These are phyloP conservation scores for Euura saliciscinereae DNA, from an alignment of 1,140 invertebrate genomes.

Conservation along the genomic window DNA sequence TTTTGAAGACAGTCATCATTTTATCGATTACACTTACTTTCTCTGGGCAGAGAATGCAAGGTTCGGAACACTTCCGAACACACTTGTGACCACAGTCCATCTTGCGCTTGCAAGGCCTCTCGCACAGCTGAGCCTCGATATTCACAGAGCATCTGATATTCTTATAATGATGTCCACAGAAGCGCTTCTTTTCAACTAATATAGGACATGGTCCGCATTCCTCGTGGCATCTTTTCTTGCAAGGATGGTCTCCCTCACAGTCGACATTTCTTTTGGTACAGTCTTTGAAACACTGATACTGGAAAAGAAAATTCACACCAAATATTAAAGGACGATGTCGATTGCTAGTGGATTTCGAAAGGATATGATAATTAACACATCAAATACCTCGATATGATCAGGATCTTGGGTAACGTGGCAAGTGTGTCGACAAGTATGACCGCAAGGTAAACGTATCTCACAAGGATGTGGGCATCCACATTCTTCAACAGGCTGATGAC, in stretches of 20 bases:
- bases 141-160: slow-evolving; percentile 49
- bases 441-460: slow-evolving; percentile 56
- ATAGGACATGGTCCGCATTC: slow-evolving; percentile 60
- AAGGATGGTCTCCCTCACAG: slow-evolving; percentile 57
- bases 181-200: slow-evolving; percentile 52
- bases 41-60: slow-evolving; percentile 53
- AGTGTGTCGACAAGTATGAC: slow-evolving; percentile 53
- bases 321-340: slow-evolving; percentile 42
- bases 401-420: slow-evolving; percentile 62
- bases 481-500: slow-evolving; percentile 40
- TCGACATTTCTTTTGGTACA: slow-evolving; percentile 54
- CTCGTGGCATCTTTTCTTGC: slow-evolving; percentile 58
- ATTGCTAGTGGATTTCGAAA: not conserved
- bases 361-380: slow-evolving; percentile 29
- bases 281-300: slow-evolving; percentile 59
- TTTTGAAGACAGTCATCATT: not conserved
- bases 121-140: slow-evolving; percentile 48
- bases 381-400: slow-evolving; percentile 51
- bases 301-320: slow-evolving; percentile 33
- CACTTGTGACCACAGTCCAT: slow-evolving; percentile 61
- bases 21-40: slow-evolving; percentile 41
- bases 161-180: slow-evolving; percentile 53
- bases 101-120: slow-evolving; percentile 53
- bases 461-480: slow-evolving; percentile 54
- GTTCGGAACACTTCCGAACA: slow-evolving; percentile 53